Evolutionary conservation across 2,888 invertebrate genomes (phyloP), one percentile per base, ranked within the genome.

Genomic region (Macaria notata): DNA sequence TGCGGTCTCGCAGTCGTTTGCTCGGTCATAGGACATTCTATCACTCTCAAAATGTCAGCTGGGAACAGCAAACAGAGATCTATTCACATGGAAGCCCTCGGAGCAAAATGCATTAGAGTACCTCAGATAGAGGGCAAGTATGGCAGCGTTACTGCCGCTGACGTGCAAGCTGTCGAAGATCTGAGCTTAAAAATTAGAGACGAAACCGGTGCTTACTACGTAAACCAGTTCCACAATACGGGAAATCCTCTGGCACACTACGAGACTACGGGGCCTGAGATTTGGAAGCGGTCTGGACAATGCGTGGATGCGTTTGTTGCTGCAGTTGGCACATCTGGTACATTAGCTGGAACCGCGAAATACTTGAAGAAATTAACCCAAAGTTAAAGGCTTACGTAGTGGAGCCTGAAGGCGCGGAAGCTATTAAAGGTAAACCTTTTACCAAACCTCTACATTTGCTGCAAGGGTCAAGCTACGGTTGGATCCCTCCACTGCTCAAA

Each of bases 1-100:
- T 87, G 86, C 58, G 90, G 90, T 3, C 79, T 90, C 3, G 89
- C 90, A 3, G 85, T 89, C 0, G 90, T 90, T 4, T 90, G 90
- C 55, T 86, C 90, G 0, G 87, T 90, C 6, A 64, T 87, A 5
- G 78, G 80, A 1, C 86, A 90, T 63, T 88, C 88, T 1, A 75
- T 89, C 1, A 89, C 88, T 0, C 71, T 88, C 38, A 78, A 85
- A n/a, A 89, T 90, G 90, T 90, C 90, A 0, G 78, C 80, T 55
- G 90, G 90, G 4, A 90, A 90, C 70, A 90, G 90, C 59, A 80
- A 70, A 1, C 89, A 90, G 56, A 69, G 90, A 62, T 89, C 88
- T 0, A 72, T 88, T 49, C 89, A 90, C 51, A 90, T 90, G 87
- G 88, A 88, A 68, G 90, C 90, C 3, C 78, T 90, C 4, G 90